Conservation (phyloP, 2,888 invertebrate genomes). For the Listrodromus nycthemerus region DNA sequence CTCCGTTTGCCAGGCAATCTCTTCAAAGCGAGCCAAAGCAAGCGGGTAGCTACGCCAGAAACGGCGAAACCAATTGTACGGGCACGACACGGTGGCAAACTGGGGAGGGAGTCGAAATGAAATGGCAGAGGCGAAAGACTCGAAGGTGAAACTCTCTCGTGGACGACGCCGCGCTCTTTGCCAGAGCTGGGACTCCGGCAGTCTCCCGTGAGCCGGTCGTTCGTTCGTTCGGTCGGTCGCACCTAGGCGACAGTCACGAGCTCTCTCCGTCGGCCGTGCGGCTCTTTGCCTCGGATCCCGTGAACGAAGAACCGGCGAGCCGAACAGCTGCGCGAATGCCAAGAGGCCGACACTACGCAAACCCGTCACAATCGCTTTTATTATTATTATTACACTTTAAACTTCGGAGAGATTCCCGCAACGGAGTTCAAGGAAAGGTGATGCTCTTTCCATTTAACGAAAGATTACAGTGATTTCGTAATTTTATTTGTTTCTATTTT, state of each 20-base stretch:
- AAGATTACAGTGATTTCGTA: background rate
- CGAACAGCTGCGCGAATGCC: constrained; percentile 26
- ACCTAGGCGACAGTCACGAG: constrained; percentile 45
- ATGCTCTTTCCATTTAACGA: background rate
- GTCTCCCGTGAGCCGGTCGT: constrained; percentile 35
- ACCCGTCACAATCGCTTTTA: constrained; percentile 8
- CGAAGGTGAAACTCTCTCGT: constrained; percentile 53
- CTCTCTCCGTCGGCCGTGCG: background rate
- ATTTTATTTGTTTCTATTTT: background rate
- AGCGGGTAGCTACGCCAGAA: constrained; percentile 35
- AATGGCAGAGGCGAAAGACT: constrained; percentile 19
- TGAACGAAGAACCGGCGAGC: constrained; percentile 1
- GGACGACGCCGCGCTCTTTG: constrained; percentile 23
- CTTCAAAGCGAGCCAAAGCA: constrained; percentile 41
- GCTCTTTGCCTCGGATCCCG: constrained; percentile 21
- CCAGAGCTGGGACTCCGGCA: constrained; percentile 22
- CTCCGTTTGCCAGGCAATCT: constrained; percentile 38
- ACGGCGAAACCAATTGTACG: constrained; percentile 22
- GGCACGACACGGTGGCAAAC: background rate
- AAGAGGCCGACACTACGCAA: constrained; percentile 13
- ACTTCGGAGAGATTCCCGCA: background rate
- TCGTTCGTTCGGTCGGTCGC: constrained; percentile 33
- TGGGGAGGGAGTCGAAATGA: background rate
- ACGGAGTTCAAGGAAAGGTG: background rate
- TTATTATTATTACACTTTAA: background rate